Evolutionary conservation across 1,140 invertebrate genomes (phyloP).

Genomic region (Brachionus paranguensis): DNA sequence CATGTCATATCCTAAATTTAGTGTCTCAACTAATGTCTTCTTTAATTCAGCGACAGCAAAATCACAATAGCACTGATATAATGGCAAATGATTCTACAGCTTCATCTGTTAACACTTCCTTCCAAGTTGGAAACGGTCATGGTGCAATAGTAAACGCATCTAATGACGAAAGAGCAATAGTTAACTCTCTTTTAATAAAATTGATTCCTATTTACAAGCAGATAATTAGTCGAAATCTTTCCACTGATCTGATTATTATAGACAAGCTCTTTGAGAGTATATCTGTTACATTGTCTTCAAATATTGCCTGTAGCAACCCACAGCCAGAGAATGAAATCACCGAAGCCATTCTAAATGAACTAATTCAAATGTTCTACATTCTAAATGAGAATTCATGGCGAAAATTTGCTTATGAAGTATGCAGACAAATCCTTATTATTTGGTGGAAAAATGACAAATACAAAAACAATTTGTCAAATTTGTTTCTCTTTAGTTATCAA

Average conservation of each 20-base stretch:
- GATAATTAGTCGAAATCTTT: constrained; percentile 27
- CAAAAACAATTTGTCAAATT: not conserved
- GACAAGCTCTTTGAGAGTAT: constrained; percentile 38
- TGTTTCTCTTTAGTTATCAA: not conserved
- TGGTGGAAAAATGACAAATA: constrained; percentile 37
- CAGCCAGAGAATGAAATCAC: constrained; percentile 3
- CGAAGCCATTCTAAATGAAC: constrained; percentile 14
- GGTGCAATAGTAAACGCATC: not conserved
- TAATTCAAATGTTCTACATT: constrained; percentile 37
- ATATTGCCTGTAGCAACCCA: not conserved
- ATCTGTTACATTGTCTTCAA: constrained; percentile 34
- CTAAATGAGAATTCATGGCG: constrained; percentile 38
- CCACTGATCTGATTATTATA: constrained; percentile 25
- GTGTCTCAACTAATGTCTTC: constrained; percentile 33
- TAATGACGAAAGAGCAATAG: constrained; percentile 21
- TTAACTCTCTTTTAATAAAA: constrained; percentile 33
- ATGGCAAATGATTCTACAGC: constrained; percentile 18
- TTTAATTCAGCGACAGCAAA: constrained; percentile 25
- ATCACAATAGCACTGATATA: constrained; percentile 8
- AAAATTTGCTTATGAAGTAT: constrained; percentile 20
- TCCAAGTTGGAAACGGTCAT: not conserved
- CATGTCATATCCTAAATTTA: constrained; percentile 26
- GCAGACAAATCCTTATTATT: constrained; percentile 37
- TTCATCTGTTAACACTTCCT: constrained; percentile 3
- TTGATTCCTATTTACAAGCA: constrained; percentile 39